These are phyloP conservation scores for Danaus chrysippus DNA, from an alignment of 2,888 invertebrate genomes.

Conservation along the genomic window DNA sequence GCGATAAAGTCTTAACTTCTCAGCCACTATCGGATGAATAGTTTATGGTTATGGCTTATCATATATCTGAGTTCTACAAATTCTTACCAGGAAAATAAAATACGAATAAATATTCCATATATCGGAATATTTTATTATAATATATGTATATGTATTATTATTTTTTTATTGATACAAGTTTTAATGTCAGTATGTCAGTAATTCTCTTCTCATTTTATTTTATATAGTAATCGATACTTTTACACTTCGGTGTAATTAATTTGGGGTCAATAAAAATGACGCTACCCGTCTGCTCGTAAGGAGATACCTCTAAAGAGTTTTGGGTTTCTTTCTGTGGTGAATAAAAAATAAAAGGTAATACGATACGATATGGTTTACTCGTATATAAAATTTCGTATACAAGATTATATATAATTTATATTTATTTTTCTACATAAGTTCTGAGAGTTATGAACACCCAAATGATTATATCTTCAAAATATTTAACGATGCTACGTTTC, in stretches of 20 bases:
- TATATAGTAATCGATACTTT: slow-evolving; percentile 13
- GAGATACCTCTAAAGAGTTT: slow-evolving; percentile 51
- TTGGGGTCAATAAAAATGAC: slow-evolving; percentile 19
- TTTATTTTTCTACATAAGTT: slow-evolving; percentile 8
- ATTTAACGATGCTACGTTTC: slow-evolving; percentile 24
- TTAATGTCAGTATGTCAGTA: too few species aligned
- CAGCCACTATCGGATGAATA: slow-evolving; percentile 54
- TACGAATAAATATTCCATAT: neutral
- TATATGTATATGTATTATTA: neutral
- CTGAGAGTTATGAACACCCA: too few species aligned
- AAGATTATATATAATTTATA: neutral
- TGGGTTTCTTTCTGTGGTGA: slow-evolving; percentile 57
- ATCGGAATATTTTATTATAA: neutral
- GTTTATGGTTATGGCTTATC: slow-evolving; percentile 64
- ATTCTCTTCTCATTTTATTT: too few species aligned
- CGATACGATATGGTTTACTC: slow-evolving; percentile 44
- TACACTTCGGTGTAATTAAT: slow-evolving; percentile 18
- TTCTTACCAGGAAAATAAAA: neutral
- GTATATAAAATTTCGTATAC: slow-evolving; percentile 59
- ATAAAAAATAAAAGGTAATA: slow-evolving; percentile 55
- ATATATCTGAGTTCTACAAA: slow-evolving; percentile 53
- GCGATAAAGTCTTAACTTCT: slow-evolving; percentile 21
- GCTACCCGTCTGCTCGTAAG: slow-evolving; percentile 53
- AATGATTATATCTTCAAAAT: slow-evolving; percentile 19
- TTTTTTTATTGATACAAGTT: neutral